Evolutionary conservation across 2,888 invertebrate genomes (phyloP).

Genomic region (Chelonus formosanus): DNA sequence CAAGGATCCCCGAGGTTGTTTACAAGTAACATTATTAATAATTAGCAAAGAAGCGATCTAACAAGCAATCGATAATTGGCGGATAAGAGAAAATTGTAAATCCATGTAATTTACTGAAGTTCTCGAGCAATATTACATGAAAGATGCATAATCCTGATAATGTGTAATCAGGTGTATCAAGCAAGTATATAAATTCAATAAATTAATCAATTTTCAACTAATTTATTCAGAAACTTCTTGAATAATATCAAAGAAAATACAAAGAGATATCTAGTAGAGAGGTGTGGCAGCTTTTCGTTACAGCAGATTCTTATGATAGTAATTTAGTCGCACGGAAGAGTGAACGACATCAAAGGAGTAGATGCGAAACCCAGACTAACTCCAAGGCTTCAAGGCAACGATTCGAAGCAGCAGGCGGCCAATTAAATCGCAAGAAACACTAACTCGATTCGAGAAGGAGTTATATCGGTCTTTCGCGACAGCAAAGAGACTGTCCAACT

Average conservation of each 20-base stretch:
- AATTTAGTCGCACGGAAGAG: conserved; percentile 41
- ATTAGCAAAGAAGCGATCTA: no score
- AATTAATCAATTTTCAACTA: conserved; percentile 6
- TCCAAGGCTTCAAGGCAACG: conserved; percentile 27
- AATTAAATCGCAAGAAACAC: conserved; percentile 45
- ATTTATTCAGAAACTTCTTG: conserved; percentile 15
- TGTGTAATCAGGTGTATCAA: background rate
- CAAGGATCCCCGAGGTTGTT: no score
- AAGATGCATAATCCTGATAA: background rate
- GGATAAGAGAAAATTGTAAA: no score
- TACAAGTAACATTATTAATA: no score
- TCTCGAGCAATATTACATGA: background rate
- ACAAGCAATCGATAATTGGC: no score
- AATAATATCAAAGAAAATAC: conserved; percentile 20
- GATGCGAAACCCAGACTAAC: conserved; percentile 33
- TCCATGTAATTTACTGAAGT: no score
- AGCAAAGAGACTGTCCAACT: conserved; percentile 18
- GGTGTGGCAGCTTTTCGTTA: conserved; percentile 33
- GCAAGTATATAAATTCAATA: background rate
- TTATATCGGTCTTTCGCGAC: conserved; percentile 37
- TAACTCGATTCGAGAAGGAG: conserved; percentile 43
- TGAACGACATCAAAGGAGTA: conserved; percentile 40
- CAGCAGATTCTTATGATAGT: conserved; percentile 40
- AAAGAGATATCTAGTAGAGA: conserved; percentile 23
- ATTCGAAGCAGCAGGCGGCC: conserved; percentile 36